A percentile compares a stretch with the other conserved stretches of the same genome.
phyloP scores from a whole-genome alignment of 2,797 vertebrate genomes.

The Eulemur coronatus region DNA sequence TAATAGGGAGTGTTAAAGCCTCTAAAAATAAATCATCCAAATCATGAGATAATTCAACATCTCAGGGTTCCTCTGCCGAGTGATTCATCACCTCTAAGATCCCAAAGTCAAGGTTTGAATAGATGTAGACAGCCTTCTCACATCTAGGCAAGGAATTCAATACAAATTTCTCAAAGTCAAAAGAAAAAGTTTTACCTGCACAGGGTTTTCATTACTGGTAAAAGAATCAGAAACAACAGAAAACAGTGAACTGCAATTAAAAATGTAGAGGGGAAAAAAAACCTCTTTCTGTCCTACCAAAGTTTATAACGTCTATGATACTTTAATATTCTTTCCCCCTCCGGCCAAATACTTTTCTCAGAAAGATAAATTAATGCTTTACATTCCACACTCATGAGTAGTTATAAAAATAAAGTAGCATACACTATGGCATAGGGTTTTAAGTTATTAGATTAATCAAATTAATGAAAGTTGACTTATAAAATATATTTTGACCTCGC shows the following conservation, averaged over 20 bases:
- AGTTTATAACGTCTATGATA: not conserved
- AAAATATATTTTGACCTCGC: slow-evolving; percentile 24
- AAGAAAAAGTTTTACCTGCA: not conserved
- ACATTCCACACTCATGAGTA: slow-evolving; percentile 38
- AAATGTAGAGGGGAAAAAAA: not conserved
- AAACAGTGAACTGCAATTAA: slow-evolving; percentile 43
- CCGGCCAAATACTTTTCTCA: slow-evolving; percentile 49
- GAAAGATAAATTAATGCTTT: slow-evolving; percentile 48
- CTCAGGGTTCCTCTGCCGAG: not conserved
- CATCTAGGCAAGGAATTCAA: not conserved
- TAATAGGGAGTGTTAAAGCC: not conserved
- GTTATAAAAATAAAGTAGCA: slow-evolving; percentile 56
- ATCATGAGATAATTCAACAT: not conserved
- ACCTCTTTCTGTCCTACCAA: not conserved
- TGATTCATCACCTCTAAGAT: not conserved
- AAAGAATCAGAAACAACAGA: slow-evolving; percentile 27
- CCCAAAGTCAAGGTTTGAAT: not conserved
- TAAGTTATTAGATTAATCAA: slow-evolving; percentile 54
- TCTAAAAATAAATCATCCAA: not conserved
- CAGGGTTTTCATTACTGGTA: slow-evolving; percentile 42
- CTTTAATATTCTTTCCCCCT: slow-evolving; percentile 30
- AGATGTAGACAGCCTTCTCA: not conserved
- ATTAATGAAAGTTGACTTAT: slow-evolving; percentile 43
- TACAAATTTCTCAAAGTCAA: slow-evolving; percentile 17
- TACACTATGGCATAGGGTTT: not conserved